Evolutionary conservation across 2,113 vertebrate genomes (phyloP).

Genomic region (Felis catus): DNA sequence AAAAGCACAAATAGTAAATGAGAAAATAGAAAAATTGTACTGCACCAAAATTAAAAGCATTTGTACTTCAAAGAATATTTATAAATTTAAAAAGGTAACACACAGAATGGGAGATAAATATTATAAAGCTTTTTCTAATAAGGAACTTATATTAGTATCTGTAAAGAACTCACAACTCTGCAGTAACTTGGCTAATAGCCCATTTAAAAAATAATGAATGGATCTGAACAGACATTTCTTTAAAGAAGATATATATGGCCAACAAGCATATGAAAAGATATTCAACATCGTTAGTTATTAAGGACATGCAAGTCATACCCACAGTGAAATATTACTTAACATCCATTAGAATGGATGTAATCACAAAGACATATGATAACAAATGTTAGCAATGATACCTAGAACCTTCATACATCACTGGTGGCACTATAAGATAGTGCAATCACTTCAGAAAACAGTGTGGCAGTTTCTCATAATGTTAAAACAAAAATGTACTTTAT

Average conservation of each 20-base stretch:
- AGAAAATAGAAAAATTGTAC: neutral
- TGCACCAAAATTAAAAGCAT: neutral
- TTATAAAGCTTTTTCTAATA: neutral
- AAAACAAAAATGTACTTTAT: neutral
- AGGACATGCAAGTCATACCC: neutral
- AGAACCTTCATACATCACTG: neutral
- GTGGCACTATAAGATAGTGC: neutral
- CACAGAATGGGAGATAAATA: neutral
- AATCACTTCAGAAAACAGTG: neutral
- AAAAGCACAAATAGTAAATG: neutral
- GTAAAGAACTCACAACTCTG: neutral
- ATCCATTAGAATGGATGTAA: neutral
- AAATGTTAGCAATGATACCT: neutral
- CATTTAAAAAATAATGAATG: neutral
- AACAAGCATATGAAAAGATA: neutral
- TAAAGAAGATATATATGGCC: neutral
- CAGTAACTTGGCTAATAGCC: neutral
- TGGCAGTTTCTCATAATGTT: neutral
- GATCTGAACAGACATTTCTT: neutral
- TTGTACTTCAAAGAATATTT: neutral
- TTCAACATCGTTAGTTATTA: neutral
- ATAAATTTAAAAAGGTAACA: neutral
- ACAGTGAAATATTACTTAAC: neutral
- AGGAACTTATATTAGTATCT: neutral
- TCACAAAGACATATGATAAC: neutral